Evolutionary conservation across 2,113 vertebrate species (phyloP).

Genomic region (Tetrao urogallus): DNA sequence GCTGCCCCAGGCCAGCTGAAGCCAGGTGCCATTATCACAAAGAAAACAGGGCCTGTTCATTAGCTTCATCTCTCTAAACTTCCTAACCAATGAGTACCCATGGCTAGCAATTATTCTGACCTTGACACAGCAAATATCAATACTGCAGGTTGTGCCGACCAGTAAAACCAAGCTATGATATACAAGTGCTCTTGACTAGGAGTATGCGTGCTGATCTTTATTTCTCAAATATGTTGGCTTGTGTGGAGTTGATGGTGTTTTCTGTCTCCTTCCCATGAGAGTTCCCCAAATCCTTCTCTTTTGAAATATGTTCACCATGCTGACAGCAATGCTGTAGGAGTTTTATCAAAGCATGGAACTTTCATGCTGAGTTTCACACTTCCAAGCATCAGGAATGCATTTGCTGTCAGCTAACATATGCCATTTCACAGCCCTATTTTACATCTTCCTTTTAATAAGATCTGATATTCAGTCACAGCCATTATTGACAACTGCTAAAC

Average conservation of each 20-base stretch:
- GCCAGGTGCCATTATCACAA: not conserved
- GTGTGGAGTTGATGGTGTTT: not conserved
- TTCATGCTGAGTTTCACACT: not conserved
- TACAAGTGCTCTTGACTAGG: not conserved
- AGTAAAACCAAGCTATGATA: not conserved
- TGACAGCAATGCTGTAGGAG: not conserved
- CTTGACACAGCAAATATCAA: not conserved
- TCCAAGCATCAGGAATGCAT: conserved; percentile 1
- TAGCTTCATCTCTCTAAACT: not conserved
- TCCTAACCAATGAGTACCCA: not conserved
- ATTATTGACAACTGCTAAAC: not conserved
- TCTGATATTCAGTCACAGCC: not conserved
- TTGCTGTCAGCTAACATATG: not conserved
- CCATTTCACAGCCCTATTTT: conserved; percentile 15
- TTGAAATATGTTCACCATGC: not conserved
- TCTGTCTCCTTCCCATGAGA: not conserved
- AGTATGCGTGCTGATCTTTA: not conserved
- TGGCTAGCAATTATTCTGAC: not conserved
- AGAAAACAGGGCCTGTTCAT: not conserved
- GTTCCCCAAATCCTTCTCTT: not conserved
- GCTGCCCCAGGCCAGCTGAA: not conserved
- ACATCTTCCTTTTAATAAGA: conserved; percentile 12
- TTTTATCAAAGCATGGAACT: not conserved
- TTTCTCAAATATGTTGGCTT: not conserved
- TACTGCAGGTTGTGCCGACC: not conserved